Conservation (phyloP, 2,888 invertebrate genomes). For the Hemicrepidius hirtus region DNA sequence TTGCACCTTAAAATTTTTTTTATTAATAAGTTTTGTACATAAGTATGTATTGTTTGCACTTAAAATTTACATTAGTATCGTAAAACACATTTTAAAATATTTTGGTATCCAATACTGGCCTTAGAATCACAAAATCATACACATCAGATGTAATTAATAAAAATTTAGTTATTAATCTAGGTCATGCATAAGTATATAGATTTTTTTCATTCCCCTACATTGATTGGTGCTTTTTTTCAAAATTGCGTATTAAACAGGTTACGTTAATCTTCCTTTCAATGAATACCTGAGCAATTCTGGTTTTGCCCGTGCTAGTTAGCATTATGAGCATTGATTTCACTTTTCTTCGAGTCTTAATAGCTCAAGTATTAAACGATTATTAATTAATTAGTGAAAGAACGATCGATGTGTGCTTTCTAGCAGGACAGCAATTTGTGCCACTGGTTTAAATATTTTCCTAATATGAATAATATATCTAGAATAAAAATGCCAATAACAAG, state of each 20-base stretch:
- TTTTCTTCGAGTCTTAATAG: not conserved
- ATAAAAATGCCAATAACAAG: not conserved
- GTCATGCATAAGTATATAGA: too few species aligned
- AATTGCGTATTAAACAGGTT: conserved; percentile 1
- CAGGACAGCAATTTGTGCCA: not conserved
- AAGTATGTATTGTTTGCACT: too few species aligned
- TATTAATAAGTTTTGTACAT: too few species aligned
- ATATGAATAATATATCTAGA: not conserved
- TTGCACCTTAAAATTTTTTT: too few species aligned
- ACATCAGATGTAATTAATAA: too few species aligned
- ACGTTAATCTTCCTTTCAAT: conserved; percentile 1
- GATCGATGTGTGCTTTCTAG: not conserved
- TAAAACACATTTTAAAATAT: too few species aligned
- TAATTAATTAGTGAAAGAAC: conserved; percentile 5
- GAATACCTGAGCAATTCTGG: not conserved
- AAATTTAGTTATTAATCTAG: too few species aligned
- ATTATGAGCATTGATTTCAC: not conserved
- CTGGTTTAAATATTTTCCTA: not conserved
- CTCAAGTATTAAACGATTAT: too few species aligned
- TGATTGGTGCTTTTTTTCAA: not conserved
- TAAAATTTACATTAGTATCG: too few species aligned
- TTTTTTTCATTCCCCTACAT: too few species aligned
- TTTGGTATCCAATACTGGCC: too few species aligned
- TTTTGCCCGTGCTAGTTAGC: not conserved
- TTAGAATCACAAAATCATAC: too few species aligned